Evolutionary conservation across 1,140 invertebrate species (phyloP).

Genomic region (Agrilus planipennis): DNA sequence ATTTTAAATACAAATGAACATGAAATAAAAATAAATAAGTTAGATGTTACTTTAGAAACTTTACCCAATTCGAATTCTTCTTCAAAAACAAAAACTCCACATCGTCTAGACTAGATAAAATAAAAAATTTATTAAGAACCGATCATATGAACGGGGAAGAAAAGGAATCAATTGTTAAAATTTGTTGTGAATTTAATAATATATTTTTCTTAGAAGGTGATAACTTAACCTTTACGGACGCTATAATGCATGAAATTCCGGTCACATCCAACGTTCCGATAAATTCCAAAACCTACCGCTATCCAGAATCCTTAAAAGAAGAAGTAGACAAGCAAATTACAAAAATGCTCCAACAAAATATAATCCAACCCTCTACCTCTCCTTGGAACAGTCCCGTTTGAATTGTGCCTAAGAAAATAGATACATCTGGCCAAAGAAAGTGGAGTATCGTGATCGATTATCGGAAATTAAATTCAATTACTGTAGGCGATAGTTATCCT

Average conservation of each 20-base stretch:
- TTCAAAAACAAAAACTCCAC: no score
- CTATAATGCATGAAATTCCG: slow-evolving; percentile 9
- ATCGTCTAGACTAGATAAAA: no score
- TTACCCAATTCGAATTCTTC: no score
- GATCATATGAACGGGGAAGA: slow-evolving; percentile 16
- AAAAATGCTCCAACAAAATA: slow-evolving; percentile 9
- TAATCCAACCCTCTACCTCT: slow-evolving; percentile 10
- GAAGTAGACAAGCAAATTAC: slow-evolving; percentile 20
- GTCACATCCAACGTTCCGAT: slow-evolving; percentile 6
- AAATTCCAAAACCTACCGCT: slow-evolving; percentile 18
- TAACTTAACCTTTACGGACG: slow-evolving; percentile 12
- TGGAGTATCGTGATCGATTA: slow-evolving; percentile 31
- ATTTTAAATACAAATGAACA: no score
- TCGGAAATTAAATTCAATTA: slow-evolving; percentile 26
- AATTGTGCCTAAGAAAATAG: slow-evolving; percentile 21
- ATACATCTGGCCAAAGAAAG: slow-evolving; percentile 20
- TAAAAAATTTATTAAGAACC: no score
- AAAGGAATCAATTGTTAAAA: slow-evolving; percentile 9
- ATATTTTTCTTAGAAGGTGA: slow-evolving; percentile 14
- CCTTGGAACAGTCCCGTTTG: slow-evolving; percentile 22
- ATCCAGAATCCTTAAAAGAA: slow-evolving; percentile 19
- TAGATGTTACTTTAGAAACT: no score
- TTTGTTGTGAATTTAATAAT: slow-evolving; percentile 14
- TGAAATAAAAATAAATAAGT: no score
- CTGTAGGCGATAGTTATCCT: slow-evolving; percentile 33